phyloP scores from a whole-genome alignment of 1,140 invertebrate genomes.

The Psilanteris sp. region DNA sequence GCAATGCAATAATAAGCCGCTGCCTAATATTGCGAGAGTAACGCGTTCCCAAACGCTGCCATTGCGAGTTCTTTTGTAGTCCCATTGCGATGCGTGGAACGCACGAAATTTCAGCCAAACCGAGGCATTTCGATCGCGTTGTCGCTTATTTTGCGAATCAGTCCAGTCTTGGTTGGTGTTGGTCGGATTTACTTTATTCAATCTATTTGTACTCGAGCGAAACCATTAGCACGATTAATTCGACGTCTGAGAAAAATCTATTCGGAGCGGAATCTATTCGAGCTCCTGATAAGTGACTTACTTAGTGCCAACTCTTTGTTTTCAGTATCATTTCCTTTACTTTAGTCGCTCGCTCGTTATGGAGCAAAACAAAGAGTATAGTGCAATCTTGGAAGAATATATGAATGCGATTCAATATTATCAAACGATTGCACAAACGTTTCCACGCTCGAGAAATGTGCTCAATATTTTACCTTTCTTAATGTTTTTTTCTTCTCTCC shows the following conservation, averaged over 20 bases:
- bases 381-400: conserved; percentile 5
- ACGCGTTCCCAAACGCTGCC: too few relatives aligned
- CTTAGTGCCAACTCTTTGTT: conserved; percentile 28
- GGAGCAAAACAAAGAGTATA: conserved; percentile 29
- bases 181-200: too few relatives aligned
- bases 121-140: too few relatives aligned
- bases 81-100: too few relatives aligned
- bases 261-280: conserved; percentile 1
- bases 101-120: too few relatives aligned
- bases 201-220: conserved; percentile 15
- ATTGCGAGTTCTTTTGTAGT: too few relatives aligned
- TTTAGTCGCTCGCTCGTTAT: conserved; percentile 27
- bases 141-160: too few relatives aligned
- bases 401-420: conserved; percentile 15
- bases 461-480: too few relatives aligned
- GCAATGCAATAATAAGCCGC: too few relatives aligned
- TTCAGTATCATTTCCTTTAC: conserved; percentile 29
- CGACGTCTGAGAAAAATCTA: conserved; percentile 7
- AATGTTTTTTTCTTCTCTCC: too few relatives aligned
- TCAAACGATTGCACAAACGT: conserved; percentile 21
- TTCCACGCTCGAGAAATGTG: conserved; percentile 17
- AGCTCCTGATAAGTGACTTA: conserved; percentile 16
- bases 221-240: conserved; percentile 1
- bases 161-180: too few relatives aligned
- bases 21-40: too few relatives aligned